phyloP scores from a whole-genome alignment of 2,113 vertebrate species.

The Myocastor coypus region DNA sequence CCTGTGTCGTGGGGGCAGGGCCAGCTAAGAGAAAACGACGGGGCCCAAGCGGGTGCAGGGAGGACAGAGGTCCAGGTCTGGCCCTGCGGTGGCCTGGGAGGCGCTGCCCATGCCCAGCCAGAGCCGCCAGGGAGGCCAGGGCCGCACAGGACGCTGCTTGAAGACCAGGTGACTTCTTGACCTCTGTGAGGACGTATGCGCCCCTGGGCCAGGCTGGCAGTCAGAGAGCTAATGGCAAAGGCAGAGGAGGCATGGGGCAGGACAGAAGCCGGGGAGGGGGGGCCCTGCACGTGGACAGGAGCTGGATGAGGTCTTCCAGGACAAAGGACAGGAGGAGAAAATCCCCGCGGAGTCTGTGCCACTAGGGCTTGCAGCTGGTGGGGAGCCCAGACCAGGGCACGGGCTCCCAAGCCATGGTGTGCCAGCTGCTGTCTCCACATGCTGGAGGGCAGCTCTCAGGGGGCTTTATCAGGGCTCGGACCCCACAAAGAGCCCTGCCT shows the following conservation, averaged over 20 bases:
- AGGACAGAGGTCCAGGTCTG: no score
- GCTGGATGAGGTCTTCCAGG: not conserved
- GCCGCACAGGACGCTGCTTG: not conserved
- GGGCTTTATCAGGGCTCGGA: not conserved
- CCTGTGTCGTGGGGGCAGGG: not conserved
- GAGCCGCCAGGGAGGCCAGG: not conserved
- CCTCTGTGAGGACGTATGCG: not conserved
- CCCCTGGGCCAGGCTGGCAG: not conserved
- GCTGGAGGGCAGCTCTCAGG: not conserved
- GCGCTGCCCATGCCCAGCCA: not conserved
- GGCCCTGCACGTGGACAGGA: not conserved
- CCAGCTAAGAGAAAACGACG: not conserved
- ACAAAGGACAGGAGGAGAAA: not conserved
- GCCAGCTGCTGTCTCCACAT: no score
- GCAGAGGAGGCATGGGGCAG: not conserved
- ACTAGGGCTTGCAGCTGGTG: no score
- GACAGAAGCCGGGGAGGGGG: no score
- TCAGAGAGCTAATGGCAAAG: not conserved
- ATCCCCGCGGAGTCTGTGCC: not conserved
- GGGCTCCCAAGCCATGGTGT: no score
- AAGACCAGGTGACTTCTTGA: not conserved
- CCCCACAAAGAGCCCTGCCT: not conserved
- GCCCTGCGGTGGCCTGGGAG: not conserved
- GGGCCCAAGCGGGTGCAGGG: not conserved
- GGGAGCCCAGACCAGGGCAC: no score